Evolutionary conservation across 2,888 invertebrate species (phyloP).

Genomic region (Sminthurinus aureus): DNA sequence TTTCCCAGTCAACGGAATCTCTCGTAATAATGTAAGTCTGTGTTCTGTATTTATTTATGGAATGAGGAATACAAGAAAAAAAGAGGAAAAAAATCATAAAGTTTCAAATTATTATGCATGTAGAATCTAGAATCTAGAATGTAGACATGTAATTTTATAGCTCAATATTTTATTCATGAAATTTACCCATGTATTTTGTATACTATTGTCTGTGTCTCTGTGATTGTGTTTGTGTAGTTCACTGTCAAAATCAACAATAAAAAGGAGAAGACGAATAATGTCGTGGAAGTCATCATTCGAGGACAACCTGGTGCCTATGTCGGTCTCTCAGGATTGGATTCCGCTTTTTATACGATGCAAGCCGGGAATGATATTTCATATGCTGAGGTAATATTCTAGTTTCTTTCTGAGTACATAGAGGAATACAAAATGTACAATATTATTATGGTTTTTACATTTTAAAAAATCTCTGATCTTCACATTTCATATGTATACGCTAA

Average conservation of each 20-base stretch:
- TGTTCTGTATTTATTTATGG: too few relatives aligned
- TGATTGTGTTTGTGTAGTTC: conserved; percentile 68
- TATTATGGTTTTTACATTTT: too few relatives aligned
- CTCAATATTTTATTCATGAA: not conserved
- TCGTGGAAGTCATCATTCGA: conserved; percentile 90
- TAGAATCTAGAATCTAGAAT: too few relatives aligned
- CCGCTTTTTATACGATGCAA: conserved; percentile 90
- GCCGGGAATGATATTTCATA: conserved; percentile 90
- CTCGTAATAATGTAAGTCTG: conserved; percentile 79
- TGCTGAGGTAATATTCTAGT: conserved; percentile 72
- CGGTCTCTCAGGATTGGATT: conserved; percentile 87
- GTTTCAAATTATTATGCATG: too few relatives aligned
- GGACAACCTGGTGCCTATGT: conserved; percentile 96
- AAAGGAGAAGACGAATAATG: conserved; percentile 91
- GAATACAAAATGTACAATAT: not conserved
- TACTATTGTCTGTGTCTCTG: not conserved
- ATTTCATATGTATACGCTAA: too few relatives aligned
- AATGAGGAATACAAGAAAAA: too few relatives aligned
- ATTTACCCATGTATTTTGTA: not conserved
- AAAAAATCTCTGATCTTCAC: too few relatives aligned
- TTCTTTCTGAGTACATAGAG: not conserved
- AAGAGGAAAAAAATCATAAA: too few relatives aligned
- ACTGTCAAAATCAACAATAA: conserved; percentile 88
- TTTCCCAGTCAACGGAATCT: conserved; percentile 96
- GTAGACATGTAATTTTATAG: not conserved